Evolutionary conservation across 2,888 invertebrate species (phyloP), one percentile per base, ranked within the genome.

Genomic region (Epinotia ramella): DNA sequence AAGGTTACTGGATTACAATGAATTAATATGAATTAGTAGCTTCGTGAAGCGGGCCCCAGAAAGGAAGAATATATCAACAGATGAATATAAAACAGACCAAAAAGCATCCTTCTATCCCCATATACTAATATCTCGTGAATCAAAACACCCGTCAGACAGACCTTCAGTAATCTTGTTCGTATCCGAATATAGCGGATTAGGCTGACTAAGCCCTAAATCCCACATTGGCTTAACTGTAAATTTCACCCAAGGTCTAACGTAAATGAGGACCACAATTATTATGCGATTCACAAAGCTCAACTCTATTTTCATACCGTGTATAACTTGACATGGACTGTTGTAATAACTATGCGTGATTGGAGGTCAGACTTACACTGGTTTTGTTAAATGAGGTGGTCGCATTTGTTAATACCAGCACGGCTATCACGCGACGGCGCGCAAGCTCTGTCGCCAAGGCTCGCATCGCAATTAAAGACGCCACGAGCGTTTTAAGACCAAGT

Each of bases 221-320:
- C 9, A 18, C 9, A 71, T 63, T 53, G 20, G 62, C 20, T 63
- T 71, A 53, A 40, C 70, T 71, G 13, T 33, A 16, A 63, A 71
- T 71, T 40, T 18, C 53, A 71, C 18, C 16, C 53, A 40, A 62
- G 53, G 53, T 63, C 56, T 53, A 56, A 66, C 28, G 49, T 49
- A 70, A 33, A 70, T 70, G 33, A 70, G 62, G 60, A 57, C 16
- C 33, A 20, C 12, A 3, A 13, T 13, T 46, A 3, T 13, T 46
- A 6, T 49, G 16, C 16, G 16, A 49, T 49, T 49, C 16, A 49
- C 49, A 49, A 16, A 6, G 13, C 5, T 1, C 49, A 6, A 49
- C 13, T 46, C 13, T 13, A 0, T 16, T 49, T 49, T 49, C 16
- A 16, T 49, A 13, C 16, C 49, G 16, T 49, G 49, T 16, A 49